Percentiles rank a stretch among this genome's conserved stretches.
phyloP scores from a whole-genome alignment of 2,888 invertebrate species.

The Stenoptilia bipunctidactyla region DNA sequence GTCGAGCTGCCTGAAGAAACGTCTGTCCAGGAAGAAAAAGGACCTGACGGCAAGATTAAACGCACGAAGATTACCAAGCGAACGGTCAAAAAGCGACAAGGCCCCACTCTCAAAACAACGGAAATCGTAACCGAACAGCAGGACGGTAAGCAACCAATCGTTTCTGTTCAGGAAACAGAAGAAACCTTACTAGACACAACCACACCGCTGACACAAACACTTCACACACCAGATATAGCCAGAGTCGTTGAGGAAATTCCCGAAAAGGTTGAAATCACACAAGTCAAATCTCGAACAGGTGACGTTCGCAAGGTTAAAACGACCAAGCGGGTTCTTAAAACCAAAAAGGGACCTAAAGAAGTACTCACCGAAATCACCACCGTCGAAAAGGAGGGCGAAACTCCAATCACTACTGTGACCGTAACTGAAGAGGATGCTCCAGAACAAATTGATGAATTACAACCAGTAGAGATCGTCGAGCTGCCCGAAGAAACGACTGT shows the following conservation, averaged over 20 bases:
- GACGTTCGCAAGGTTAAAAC: conserved; percentile 16
- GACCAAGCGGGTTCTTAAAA: conserved; percentile 12
- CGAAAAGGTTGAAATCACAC: conserved; percentile 38
- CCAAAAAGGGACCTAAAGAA: conserved; percentile 15
- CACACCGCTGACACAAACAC: conserved; percentile 14
- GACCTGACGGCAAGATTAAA: conserved; percentile 26
- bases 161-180: conserved; percentile 24
- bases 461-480: conserved; percentile 20
- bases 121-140: conserved; percentile 28
- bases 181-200: no score
- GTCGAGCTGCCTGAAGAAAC: conserved; percentile 35
- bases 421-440: conserved; percentile 15
- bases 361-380: conserved; percentile 21
- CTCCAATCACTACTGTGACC: conserved; percentile 14
- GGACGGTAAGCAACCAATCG: conserved; percentile 22
- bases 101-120: conserved; percentile 33
- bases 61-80: conserved; percentile 20
- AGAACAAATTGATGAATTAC: conserved; percentile 20
- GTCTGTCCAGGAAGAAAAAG: conserved; percentile 18
- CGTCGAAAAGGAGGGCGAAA: conserved; percentile 26
- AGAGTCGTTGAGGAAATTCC: conserved; percentile 26
- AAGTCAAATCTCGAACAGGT: conserved; percentile 26
- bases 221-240: conserved; percentile 15
- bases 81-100: conserved; percentile 26
- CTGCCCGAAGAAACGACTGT: conserved; percentile 17